Base-by-base conservation (phyloP, 2,888 invertebrate genomes). In the Drosophila dives region DNA sequence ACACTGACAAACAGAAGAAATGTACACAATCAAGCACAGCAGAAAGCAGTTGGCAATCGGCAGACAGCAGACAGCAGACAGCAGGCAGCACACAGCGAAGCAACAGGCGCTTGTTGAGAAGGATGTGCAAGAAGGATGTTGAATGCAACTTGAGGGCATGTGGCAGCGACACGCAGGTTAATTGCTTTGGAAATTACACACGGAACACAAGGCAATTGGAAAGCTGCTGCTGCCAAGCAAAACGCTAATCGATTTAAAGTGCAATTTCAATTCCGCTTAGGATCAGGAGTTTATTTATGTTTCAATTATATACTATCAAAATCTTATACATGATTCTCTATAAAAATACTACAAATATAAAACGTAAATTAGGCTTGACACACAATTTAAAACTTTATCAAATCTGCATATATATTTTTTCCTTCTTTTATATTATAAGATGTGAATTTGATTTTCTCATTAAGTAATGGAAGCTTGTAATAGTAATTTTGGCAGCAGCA, bases 121-220 rank as follows among this genome's bases (percentile, higher is more conserved):
- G 69, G 36, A 56, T 61, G 51, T 69, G 71, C 56, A 60, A 45
- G 71, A 71, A 80, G 83, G 81, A 80, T 88, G 86, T 64, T 66
- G 80, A 73, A 67, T 66, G 65, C 71, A 65, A 59, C 72, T 72
- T 72, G 75, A 64, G 65, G 75, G 60, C 54, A 42, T 61, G 64
- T 62, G 61, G 55, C 66, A 56, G 64, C 69, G 62, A 72, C 71
- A 67, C 71, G 75, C 67, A 74, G 81, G 79, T 79, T 89, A 86
- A 86, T 86, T 86, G 90, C 88, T 85, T 87, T 86, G 79, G 77
- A 86, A 86, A 89, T 86, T 85, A 81, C 88, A 82, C 73, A 77
- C 72, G 70, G 63, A 66, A 48, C 56, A 66, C 34, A 53, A 72
- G 80, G 70, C 72, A 73, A 71, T 59, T 64, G 62, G 40, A 20